Base-by-base conservation (phyloP, 2,888 invertebrate species). In the Nysson spinosus region DNA sequence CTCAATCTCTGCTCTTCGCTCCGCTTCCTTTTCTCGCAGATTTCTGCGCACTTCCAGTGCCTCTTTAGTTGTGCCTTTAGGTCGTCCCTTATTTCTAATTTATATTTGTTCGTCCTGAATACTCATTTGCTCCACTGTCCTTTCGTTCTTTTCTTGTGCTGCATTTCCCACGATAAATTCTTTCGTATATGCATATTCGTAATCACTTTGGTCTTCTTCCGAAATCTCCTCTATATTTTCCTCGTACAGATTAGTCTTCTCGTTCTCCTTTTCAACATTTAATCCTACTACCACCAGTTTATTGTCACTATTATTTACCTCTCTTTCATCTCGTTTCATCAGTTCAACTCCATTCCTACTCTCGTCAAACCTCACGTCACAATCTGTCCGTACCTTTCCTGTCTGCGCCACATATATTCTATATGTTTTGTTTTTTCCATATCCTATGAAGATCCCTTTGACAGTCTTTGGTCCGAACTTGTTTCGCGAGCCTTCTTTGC, bases 281-380 rank as follows among this genome's bases (percentile, higher is more conserved):
- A 16, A 5, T 17, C 32, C 1, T 0, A 51, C 1, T 19, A 12
- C 39, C 0, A 44, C 12, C 2, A 46, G 12, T 1, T 44, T 34
- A 0, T 34, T 4, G 6, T 17, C 7, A 20, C 0, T 7, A 14
- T 11, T 6, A 4, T 49, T 3, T 4, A 28, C 12, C 0, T 28
- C 1, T 11, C 16, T 6, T 14, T 7, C 7, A 3, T 17, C 1
- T 3, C 4, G 14, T 30, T 26, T 34, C 1, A 56, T 4, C 16
- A 56, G 5, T 19, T 40, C 28, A 1, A 6, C 1, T 22, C 51
- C 43, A 6, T 39, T 58, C n/a, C 2, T 42, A 3, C 17, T 51
- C 6, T 63, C 40, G n/a, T 63, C 57, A 19, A 51, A 63, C 9
- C 40, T 50, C 0, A 58, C 47, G 26, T 57, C 43, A 11, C 63